A percentile compares a stretch with the other conserved stretches of the same genome.
phyloP scores from a whole-genome alignment of 2,888 invertebrate genomes.

The Drosophila trichaetosa region DNA sequence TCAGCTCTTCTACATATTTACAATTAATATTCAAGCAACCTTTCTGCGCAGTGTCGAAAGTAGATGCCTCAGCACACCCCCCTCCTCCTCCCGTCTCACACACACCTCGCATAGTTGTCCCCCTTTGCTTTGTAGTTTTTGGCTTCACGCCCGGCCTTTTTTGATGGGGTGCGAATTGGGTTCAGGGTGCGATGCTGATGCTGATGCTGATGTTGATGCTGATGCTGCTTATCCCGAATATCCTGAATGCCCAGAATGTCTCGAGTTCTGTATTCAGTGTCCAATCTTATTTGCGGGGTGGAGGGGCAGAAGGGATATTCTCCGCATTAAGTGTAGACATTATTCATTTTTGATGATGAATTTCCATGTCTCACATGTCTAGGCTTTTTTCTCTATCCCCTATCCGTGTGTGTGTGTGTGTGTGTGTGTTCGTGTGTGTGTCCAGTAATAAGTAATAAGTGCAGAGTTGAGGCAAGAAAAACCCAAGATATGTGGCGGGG shows the following conservation, averaged over 20 bases:
- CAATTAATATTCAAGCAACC: constrained; percentile 81
- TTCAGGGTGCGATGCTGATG: constrained; percentile 56
- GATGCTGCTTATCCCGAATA: constrained; percentile 42
- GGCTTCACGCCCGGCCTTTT: constrained; percentile 74
- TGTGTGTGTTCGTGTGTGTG: constrained; percentile 38
- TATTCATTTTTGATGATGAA: constrained; percentile 84
- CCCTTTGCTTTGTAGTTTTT: constrained; percentile 28
- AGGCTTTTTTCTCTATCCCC: constrained; percentile 49
- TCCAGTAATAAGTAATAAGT: constrained; percentile 81
- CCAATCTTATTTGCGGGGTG: constrained; percentile 23
- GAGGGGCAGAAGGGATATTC: constrained; percentile 26
- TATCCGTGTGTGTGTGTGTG: not conserved
- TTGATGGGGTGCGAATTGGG: constrained; percentile 79
- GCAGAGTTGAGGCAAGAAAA: constrained; percentile 58
- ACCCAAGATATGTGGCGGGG: not conserved
- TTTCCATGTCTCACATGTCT: constrained; percentile 82
- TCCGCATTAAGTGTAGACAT: constrained; percentile 84
- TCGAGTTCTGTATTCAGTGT: constrained; percentile 28
- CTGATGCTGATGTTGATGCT: constrained; percentile 39
- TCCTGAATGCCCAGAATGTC: constrained; percentile 19
- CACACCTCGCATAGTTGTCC: not conserved
- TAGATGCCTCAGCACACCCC: constrained; percentile 21
- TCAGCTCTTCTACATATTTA: constrained; percentile 61
- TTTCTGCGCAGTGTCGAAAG: constrained; percentile 64
- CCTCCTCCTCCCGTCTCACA: not conserved